phyloP scores from a whole-genome alignment of 2,797 vertebrate species.

The Xiphophorus birchmanni region DNA sequence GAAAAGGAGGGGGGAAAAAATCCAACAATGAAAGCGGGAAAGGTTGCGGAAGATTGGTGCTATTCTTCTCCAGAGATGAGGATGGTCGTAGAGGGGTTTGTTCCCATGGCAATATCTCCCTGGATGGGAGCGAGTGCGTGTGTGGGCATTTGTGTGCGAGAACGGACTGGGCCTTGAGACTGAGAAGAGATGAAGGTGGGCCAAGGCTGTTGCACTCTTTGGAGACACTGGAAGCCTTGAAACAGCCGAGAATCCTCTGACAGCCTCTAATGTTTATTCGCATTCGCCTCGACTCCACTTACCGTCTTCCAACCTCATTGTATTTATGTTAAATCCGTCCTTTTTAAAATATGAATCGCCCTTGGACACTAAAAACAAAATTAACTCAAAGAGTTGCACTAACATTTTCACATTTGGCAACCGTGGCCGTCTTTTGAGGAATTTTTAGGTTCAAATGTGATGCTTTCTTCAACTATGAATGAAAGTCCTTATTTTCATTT shows the following conservation, averaged over 20 bases:
- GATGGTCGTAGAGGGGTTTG: conserved; percentile 79
- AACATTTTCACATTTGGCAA: conserved; percentile 44
- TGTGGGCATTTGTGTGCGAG: conserved; percentile 29
- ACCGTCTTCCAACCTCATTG: conserved; percentile 19
- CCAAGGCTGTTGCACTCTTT: conserved; percentile 33
- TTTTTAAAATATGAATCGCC: conserved; percentile 24
- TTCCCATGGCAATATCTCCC: conserved; percentile 85
- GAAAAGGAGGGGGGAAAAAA: conserved; percentile 33
- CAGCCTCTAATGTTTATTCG: conserved; percentile 47
- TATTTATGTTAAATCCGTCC: not conserved
- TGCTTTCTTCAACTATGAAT: conserved; percentile 4
- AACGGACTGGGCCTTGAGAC: conserved; percentile 53
- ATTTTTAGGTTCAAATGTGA: not conserved
- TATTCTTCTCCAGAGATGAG: conserved; percentile 80
- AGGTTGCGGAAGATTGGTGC: conserved; percentile 75
- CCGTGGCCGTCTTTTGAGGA: not conserved
- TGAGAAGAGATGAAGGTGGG: conserved; percentile 48
- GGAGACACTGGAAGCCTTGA: conserved; percentile 55
- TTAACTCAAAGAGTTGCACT: conserved; percentile 37
- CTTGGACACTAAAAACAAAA: conserved; percentile 53
- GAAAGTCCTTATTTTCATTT: not conserved
- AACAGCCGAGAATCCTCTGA: conserved; percentile 36
- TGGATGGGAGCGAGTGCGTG: conserved; percentile 46
- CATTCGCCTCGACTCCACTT: conserved; percentile 22
- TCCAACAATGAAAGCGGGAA: conserved; percentile 58